A percentile compares a stretch with the other conserved stretches of the same genome.
phyloP scores from a whole-genome alignment of 1,140 invertebrate genomes.

The Drosophila kohkoa region DNA sequence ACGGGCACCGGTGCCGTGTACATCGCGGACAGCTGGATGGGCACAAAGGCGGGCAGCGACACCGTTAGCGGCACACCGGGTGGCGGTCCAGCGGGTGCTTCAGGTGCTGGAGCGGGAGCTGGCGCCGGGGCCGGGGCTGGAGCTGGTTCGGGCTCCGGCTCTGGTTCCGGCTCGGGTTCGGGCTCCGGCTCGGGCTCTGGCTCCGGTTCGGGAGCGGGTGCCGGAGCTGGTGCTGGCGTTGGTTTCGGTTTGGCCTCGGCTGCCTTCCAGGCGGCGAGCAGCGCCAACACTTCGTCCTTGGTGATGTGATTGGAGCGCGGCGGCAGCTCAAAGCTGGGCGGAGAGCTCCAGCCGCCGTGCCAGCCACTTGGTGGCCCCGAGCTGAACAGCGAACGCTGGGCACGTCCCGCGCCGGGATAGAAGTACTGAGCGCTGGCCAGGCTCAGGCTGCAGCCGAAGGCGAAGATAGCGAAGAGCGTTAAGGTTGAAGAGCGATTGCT shows the following conservation, averaged over 20 bases:
- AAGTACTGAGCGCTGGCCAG: constrained; percentile 39
- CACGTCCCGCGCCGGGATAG: constrained; percentile 16
- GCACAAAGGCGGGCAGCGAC: constrained; percentile 78
- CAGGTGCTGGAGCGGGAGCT: constrained; percentile 55
- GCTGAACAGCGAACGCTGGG: constrained; percentile 51
- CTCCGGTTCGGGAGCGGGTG: constrained; percentile 53
- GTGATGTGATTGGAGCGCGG: constrained; percentile 59
- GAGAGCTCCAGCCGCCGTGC: constrained; percentile 34
- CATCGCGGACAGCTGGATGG: constrained; percentile 81
- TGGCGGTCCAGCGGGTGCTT: constrained; percentile 64
- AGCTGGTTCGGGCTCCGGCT: constrained; percentile 58
- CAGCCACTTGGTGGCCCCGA: constrained; percentile 34
- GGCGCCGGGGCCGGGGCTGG: constrained; percentile 45
- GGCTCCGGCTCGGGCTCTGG: constrained; percentile 47
- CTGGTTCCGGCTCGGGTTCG: constrained; percentile 52
- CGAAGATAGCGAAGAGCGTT: constrained; percentile 12
- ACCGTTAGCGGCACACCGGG: constrained; percentile 76
- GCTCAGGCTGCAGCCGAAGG: constrained; percentile 21
- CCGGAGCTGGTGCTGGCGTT: constrained; percentile 52
- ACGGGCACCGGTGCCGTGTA: constrained; percentile 66
- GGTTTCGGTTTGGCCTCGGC: constrained; percentile 52
- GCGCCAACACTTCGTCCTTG: constrained; percentile 71
- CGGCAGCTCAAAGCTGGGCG: constrained; percentile 46
- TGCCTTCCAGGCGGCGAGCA: constrained; percentile 73
- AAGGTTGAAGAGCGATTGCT: constrained; percentile 7